Evolutionary conservation across 2,113 vertebrate genomes (phyloP).

Genomic region (Holacanthus passer): DNA sequence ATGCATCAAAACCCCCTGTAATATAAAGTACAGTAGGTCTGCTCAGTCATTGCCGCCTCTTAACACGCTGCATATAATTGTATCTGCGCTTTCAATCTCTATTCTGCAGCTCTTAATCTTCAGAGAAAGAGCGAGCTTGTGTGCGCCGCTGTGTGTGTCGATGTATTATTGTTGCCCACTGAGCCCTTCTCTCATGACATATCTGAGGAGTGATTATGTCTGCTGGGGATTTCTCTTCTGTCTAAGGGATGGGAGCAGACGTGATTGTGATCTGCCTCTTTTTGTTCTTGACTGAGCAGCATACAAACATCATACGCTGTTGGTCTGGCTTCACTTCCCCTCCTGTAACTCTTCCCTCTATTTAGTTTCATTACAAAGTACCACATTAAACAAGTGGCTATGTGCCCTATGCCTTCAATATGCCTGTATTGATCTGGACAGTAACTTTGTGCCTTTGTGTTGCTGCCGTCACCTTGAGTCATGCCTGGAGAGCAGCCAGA

Average conservation of each 20-base stretch:
- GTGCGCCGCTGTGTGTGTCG: slow-evolving; percentile 8
- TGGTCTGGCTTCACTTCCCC: slow-evolving; percentile 16
- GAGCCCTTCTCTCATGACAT: slow-evolving; percentile 38
- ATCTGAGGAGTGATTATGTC: slow-evolving; percentile 51
- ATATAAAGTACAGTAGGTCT: slow-evolving; percentile 44
- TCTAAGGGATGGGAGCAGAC: slow-evolving; percentile 46
- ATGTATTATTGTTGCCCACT: slow-evolving; percentile 37
- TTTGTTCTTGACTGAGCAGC: slow-evolving; percentile 56
- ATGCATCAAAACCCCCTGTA: slow-evolving; percentile 42
- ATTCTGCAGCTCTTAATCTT: slow-evolving; percentile 21
- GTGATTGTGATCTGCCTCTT: slow-evolving; percentile 48
- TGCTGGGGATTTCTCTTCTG: slow-evolving; percentile 42
- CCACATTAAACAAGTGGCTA: slow-evolving; percentile 67
- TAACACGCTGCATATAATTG: slow-evolving; percentile 23
- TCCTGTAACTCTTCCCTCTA: slow-evolving; percentile 27
- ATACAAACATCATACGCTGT: slow-evolving; percentile 9
- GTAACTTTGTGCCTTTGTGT: slow-evolving; percentile 71
- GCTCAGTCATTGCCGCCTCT: slow-evolving; percentile 16
- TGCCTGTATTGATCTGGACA: slow-evolving; percentile 75
- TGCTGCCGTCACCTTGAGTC: slow-evolving; percentile 82
- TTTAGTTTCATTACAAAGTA: slow-evolving; percentile 64
- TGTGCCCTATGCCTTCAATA: slow-evolving; percentile 55
- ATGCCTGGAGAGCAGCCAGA: slow-evolving; percentile 79
- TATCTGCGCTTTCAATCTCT: slow-evolving; percentile 41
- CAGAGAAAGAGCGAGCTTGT: slow-evolving; percentile 10